phyloP scores from a whole-genome alignment of 1,140 invertebrate species.

The Pentalonia nigronervosa region DNA sequence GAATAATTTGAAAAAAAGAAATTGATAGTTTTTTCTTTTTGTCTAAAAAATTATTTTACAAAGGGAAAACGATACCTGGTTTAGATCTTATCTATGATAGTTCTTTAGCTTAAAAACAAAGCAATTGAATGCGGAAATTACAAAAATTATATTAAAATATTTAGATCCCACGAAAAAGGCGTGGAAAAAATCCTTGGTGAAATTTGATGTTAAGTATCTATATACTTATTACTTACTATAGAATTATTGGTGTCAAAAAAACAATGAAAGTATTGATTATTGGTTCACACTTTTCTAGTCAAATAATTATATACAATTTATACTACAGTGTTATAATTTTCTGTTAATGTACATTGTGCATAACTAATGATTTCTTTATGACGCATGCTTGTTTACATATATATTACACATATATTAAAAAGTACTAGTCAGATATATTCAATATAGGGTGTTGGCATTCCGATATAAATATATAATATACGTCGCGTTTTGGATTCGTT shows the following conservation, averaged over 20 bases:
- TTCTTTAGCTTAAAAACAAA: background rate
- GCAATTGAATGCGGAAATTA: background rate
- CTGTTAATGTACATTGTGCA: background rate
- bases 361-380: background rate
- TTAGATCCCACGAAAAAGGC: slow-evolving; percentile 32
- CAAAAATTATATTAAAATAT: background rate
- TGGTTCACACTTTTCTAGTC: background rate
- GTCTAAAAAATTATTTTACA: background rate
- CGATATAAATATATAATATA: no score
- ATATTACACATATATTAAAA: slow-evolving; percentile 17
- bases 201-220: background rate
- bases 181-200: slow-evolving; percentile 33
- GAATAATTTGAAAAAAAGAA: background rate
- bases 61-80: background rate
- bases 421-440: background rate
- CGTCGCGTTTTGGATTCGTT: no score
- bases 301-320: background rate
- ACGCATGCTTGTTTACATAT: background rate
- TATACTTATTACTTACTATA: background rate
- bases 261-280: slow-evolving; percentile 30
- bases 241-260: background rate
- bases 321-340: background rate
- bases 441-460: no score
- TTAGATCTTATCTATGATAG: background rate
- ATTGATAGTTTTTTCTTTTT: background rate